These are phyloP conservation scores for Podilymbus podiceps DNA, from an alignment of 2,113 vertebrate genomes.

Conservation along the genomic window DNA sequence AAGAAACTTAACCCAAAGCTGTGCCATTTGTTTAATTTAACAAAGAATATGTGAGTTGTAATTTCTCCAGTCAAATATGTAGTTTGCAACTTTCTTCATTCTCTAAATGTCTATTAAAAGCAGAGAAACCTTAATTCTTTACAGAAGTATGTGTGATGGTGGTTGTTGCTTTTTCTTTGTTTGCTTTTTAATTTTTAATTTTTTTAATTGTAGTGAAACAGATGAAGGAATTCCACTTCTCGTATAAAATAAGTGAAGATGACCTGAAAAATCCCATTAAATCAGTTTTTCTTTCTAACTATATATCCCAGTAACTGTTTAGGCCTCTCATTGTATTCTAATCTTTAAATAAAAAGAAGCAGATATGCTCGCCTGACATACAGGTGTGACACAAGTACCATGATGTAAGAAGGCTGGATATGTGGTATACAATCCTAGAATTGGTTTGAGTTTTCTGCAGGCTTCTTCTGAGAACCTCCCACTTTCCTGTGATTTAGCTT, in stretches of 20 bases:
- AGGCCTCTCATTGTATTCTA: neutral
- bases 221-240: neutral
- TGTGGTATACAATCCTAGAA: neutral
- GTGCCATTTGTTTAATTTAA: neutral
- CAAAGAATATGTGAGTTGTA: neutral
- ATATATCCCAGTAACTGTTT: neutral
- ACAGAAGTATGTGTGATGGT: neutral
- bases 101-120: neutral
- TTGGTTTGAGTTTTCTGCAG: neutral
- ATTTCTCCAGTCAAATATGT: neutral
- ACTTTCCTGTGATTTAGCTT: neutral
- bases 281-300: neutral
- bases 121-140: neutral
- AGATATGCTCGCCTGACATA: neutral
- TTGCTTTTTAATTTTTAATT: neutral
- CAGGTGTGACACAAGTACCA: neutral
- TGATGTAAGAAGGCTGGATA: neutral
- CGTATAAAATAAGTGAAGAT: neutral
- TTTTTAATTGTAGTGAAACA: neutral
- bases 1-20: neutral
- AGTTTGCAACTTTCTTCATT: neutral
- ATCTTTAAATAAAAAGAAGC: neutral
- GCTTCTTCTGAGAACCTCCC: neutral
- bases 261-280: neutral
- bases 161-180: neutral